Conservation (phyloP, 2,113 vertebrate species). For the Archocentrus centrarchus region DNA sequence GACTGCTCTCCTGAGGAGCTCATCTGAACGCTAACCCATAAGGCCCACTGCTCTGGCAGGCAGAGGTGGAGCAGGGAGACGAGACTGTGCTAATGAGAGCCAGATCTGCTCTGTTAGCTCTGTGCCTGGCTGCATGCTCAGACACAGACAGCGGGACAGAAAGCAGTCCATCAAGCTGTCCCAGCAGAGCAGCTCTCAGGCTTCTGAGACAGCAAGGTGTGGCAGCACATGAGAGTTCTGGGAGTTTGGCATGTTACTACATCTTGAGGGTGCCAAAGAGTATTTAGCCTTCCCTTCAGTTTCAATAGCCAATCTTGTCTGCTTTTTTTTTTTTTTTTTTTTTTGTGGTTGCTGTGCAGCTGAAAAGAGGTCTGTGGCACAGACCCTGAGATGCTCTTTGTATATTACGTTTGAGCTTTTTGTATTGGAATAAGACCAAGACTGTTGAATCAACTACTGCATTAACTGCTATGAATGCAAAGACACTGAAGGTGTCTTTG, state of each 20-base stretch:
- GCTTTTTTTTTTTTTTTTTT: neutral
- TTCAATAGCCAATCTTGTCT: neutral
- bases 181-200: constrained; percentile 21
- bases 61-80: constrained; percentile 51
- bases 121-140: constrained; percentile 25
- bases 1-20: constrained; percentile 66
- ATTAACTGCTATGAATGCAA: neutral
- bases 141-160: constrained; percentile 49
- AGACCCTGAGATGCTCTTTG: neutral
- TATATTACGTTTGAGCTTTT: neutral
- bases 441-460: too few species aligned
- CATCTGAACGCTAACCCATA: constrained; percentile 66
- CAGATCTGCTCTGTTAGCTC: constrained; percentile 62
- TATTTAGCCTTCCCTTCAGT: neutral
- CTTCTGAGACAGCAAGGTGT: constrained; percentile 22
- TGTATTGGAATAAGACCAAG: neutral
- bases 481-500: neutral
- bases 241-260: neutral
- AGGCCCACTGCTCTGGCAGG: constrained; percentile 20
- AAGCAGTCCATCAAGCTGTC: constrained; percentile 34
- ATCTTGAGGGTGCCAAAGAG: neutral
- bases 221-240: neutral
- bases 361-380: neutral
- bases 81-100: constrained; percentile 54
- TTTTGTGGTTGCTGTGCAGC: neutral